Conservation (phyloP, 1,140 invertebrate species). For the Pemphigus obesinymphae region DNA sequence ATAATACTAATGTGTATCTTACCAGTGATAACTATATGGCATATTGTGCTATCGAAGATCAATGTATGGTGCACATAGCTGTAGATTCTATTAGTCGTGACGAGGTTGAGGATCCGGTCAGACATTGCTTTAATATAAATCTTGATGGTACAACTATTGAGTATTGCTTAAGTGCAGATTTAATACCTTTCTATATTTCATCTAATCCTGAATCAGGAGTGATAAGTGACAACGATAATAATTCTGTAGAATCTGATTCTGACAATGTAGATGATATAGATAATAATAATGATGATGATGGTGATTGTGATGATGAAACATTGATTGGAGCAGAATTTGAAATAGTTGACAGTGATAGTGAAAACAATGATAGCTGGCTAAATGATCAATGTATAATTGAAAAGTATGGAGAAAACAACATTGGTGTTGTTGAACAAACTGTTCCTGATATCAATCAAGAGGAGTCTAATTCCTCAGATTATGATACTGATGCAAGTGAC, state of each 20-base stretch:
- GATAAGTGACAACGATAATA: neutral
- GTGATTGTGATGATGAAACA: neutral
- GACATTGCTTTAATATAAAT: slow-evolving; percentile 24
- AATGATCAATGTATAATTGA: neutral
- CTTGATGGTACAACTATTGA: neutral
- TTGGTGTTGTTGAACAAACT: neutral
- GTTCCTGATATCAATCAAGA: neutral
- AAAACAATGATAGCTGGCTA: neutral
- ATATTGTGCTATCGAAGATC: slow-evolving; percentile 25
- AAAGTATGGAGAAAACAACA: neutral
- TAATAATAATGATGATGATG: neutral
- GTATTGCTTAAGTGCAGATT: slow-evolving; percentile 26
- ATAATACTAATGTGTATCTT: slow-evolving; percentile 2
- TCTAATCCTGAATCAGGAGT: slow-evolving; percentile 20
- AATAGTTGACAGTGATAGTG: neutral
- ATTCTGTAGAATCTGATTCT: neutral
- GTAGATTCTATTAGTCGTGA: neutral
- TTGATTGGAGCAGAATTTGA: neutral
- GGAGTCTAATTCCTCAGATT: neutral
- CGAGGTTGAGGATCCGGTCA: neutral
- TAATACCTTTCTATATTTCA: neutral
- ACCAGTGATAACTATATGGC: slow-evolving; percentile 24
- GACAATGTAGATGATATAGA: neutral
- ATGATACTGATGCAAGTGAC: neutral
- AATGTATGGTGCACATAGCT: slow-evolving; percentile 32